A percentile compares a stretch with the other conserved stretches of the same genome.
These are phyloP conservation scores for Bovichtus diacanthus DNA, from an alignment of 2,797 vertebrate species.

Conservation along the genomic window DNA sequence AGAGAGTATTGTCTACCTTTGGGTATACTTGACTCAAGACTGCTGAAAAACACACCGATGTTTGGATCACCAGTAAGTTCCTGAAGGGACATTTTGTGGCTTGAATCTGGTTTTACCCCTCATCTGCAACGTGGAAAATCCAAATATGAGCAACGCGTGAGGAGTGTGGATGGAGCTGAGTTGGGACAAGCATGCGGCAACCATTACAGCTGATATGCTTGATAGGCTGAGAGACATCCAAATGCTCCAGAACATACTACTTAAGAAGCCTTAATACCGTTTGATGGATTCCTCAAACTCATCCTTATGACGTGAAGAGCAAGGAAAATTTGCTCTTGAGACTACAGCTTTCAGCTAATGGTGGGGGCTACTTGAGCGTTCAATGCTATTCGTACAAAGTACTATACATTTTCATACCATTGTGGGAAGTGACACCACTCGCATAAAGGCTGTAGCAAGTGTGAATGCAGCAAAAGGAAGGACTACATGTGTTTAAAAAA, in stretches of 20 bases:
- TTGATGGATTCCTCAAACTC: constrained; percentile 16
- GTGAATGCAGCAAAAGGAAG: constrained; percentile 69
- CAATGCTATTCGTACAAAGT: background rate
- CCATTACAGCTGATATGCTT: background rate
- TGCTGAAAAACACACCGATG: background rate
- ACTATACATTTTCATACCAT: background rate
- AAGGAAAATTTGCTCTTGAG: background rate
- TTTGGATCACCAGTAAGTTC: background rate
- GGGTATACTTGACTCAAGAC: background rate
- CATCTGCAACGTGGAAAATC: constrained; percentile 8
- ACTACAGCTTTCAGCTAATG: background rate
- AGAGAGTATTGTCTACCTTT: constrained; percentile 15
- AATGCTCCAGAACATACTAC: constrained; percentile 8
- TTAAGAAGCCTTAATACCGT: constrained; percentile 37
- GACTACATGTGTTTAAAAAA: constrained; percentile 62
- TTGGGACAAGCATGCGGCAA: background rate
- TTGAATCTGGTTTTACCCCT: background rate
- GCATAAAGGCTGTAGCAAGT: constrained; percentile 51
- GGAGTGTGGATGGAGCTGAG: background rate
- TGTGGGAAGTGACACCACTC: background rate
- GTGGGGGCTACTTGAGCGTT: background rate
- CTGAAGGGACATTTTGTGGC: constrained; percentile 6
- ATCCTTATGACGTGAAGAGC: background rate
- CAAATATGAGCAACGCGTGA: background rate
- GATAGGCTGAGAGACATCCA: background rate